Conservation (phyloP, 2,888 invertebrate species). For the Allophyes oxyacanthae region DNA sequence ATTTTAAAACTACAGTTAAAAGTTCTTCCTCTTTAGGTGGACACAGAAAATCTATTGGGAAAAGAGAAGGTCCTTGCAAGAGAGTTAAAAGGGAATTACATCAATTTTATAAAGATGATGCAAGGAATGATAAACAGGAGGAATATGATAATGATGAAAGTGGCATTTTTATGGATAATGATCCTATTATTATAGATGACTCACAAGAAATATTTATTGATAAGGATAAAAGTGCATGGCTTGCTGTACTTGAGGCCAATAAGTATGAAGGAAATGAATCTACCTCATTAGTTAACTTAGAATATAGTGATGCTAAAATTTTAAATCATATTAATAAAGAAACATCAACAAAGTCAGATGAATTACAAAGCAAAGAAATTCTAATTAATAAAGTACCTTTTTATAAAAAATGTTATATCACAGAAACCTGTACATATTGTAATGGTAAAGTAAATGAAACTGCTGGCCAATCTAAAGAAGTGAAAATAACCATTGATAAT, state of each 20-base stretch:
- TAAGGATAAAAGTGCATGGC: constrained; percentile 77
- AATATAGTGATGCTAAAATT: constrained; percentile 20
- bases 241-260: constrained; percentile 72
- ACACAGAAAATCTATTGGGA: constrained; percentile 13
- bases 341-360: neutral
- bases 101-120: neutral
- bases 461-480: constrained; percentile 51
- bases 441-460: constrained; percentile 29
- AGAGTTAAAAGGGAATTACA: constrained; percentile 28
- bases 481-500: constrained; percentile 72
- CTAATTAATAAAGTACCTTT: constrained; percentile 69
- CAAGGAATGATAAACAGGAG: constrained; percentile 15
- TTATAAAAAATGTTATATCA: constrained; percentile 70
- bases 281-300: constrained; percentile 42
- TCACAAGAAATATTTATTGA: constrained; percentile 68
- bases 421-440: constrained; percentile 64
- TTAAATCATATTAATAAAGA: constrained; percentile 18
- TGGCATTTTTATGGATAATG: constrained; percentile 75
- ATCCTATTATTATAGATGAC: constrained; percentile 72
- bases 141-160: constrained; percentile 69
- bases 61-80: constrained; percentile 16
- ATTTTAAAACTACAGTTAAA: constrained; percentile 52
- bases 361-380: constrained; percentile 16
- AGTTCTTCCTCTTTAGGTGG: constrained; percentile 3
- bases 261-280: constrained; percentile 50